Evolutionary conservation across 2,113 vertebrate species (phyloP).

Genomic region (Callaeas wilsoni): DNA sequence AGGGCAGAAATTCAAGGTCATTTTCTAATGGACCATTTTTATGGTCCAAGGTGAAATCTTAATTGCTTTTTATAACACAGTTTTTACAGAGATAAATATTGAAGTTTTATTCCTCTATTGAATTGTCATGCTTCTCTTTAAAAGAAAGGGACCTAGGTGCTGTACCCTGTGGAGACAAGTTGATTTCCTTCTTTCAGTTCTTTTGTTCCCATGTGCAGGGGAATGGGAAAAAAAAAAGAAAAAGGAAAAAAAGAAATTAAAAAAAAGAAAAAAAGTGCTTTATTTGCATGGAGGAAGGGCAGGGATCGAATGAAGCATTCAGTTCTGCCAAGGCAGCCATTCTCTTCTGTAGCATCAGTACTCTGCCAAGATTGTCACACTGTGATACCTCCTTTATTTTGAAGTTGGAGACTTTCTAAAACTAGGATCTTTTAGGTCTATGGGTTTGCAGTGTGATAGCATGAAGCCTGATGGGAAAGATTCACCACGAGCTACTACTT

Average conservation of each 20-base stretch:
- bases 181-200: not conserved
- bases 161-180: not conserved
- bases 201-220: not conserved
- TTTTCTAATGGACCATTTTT: not conserved
- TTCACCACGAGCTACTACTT: not conserved
- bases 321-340: conserved; percentile 22
- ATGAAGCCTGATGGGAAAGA: not conserved
- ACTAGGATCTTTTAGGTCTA: not conserved
- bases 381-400: conserved; percentile 21
- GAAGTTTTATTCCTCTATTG: not conserved
- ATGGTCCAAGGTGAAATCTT: not conserved
- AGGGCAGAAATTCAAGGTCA: not conserved
- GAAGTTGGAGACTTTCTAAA: conserved; percentile 11
- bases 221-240: not conserved
- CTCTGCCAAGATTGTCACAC: conserved; percentile 35
- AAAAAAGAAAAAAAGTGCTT: not conserved
- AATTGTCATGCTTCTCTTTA: not conserved
- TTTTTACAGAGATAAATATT: not conserved
- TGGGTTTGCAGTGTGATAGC: not conserved
- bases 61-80: not conserved
- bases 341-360: not conserved
- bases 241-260: not conserved
- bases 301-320: conserved; percentile 20
- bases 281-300: not conserved
- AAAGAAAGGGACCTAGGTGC: not conserved